Base-by-base conservation (phyloP, 2,113 vertebrate genomes). In the Cavia aperea region DNA sequence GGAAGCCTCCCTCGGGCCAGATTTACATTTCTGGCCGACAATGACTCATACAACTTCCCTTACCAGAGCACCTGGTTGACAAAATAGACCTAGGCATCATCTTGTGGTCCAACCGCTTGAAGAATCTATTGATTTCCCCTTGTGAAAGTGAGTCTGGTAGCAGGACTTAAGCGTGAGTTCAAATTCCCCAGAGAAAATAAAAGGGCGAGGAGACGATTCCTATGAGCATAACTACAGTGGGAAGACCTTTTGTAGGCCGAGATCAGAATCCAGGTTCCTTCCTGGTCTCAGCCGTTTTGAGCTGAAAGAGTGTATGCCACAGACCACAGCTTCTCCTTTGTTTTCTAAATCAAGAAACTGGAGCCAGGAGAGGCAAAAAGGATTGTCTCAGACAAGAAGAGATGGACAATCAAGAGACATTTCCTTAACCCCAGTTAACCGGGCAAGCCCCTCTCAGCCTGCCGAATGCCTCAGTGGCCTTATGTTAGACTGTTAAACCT, bases 21-120 rank as follows among this genome's bases (percentile, higher is more conserved):
- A 97, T 97, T 97, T 97, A 96, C 96, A 97, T 97, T 95, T 97
- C 92, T 97, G 94, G 95, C 94, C 89, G 93, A 96, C 91, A 89
- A 94, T 97, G 96, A 96, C 95, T 97, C 95, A 96, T 86, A 90
- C 66, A 78, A 93, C 96, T 96, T 97, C 96, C 96, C 88, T 95
- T 89, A 86, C 73, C 86, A 89, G 87, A 95, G 93, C 94, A 96
- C 96, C 96, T 96, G 96, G 94, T 89, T 94, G 81, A 97, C 81
- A 96, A 94, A 97, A 94, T 91, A 87, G 87, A 78, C 91, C 43
- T 65, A 68, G 43, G 93, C 95, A 96, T 94, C 91, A 86, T 89
- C 63, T 85, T 96, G 96, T 93, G 96, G 94, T 93, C 66, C 95
- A 95, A 94, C 91, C 43, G 70, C 93, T 96, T 97, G 68, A 96